Evolutionary conservation across 2,113 vertebrate genomes (phyloP).

Genomic region (Megaleporinus macrocephalus): DNA sequence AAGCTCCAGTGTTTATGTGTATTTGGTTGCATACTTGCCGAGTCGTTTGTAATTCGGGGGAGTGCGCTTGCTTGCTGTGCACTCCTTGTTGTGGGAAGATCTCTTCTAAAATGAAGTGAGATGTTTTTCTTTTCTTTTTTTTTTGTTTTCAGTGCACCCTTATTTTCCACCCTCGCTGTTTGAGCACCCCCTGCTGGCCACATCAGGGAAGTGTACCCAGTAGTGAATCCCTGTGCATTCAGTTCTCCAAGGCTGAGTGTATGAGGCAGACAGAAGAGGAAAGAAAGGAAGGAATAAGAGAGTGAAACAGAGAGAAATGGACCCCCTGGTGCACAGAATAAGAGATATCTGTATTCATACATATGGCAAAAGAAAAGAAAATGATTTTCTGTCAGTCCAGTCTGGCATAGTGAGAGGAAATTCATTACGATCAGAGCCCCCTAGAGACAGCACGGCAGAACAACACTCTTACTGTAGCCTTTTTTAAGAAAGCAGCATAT

Average conservation of each 20-base stretch:
- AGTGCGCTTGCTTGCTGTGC: not conserved
- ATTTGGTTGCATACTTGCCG: too few species aligned
- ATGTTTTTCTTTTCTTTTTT: too few species aligned
- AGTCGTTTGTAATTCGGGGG: too few species aligned
- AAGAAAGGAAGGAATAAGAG: not conserved
- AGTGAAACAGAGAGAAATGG: not conserved
- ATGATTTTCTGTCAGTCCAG: not conserved
- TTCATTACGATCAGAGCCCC: slow-evolving; percentile 7
- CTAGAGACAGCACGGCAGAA: slow-evolving; percentile 21
- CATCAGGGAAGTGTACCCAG: not conserved
- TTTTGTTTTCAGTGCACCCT: not conserved
- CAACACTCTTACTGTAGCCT: slow-evolving; percentile 58
- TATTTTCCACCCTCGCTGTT: slow-evolving; percentile 28
- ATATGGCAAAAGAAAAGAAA: not conserved
- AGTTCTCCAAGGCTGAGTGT: not conserved
- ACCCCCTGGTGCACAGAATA: too few species aligned
- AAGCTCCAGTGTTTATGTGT: too few species aligned
- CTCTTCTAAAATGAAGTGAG: not conserved
- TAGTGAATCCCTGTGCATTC: not conserved
- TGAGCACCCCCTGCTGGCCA: slow-evolving; percentile 52
- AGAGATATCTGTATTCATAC: not conserved
- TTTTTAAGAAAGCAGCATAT: not conserved
- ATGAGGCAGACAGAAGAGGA: not conserved
- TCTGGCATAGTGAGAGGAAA: not conserved
- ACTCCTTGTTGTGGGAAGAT: slow-evolving; percentile 1